Evolutionary conservation across 2,113 vertebrate genomes (phyloP).

Genomic region (Gasterosteus nipponicus): DNA sequence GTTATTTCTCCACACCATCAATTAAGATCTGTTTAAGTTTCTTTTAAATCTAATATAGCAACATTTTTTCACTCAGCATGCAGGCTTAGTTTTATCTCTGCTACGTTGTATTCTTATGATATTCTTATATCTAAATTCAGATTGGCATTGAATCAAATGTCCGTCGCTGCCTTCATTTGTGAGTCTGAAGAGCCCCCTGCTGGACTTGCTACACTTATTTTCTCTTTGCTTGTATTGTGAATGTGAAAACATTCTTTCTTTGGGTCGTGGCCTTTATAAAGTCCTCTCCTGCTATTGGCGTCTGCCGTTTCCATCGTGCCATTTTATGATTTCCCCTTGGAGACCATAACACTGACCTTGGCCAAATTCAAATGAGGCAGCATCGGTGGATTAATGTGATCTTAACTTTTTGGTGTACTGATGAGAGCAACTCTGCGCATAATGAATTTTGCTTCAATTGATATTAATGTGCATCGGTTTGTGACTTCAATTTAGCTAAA

Average conservation of each 20-base stretch:
- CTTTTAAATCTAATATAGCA: conserved; percentile 30
- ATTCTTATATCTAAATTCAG: conserved; percentile 48
- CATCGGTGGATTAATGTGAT: conserved; percentile 48
- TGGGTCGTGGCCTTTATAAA: conserved; percentile 42
- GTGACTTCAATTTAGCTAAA: conserved; percentile 55
- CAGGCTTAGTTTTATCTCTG: conserved; percentile 47
- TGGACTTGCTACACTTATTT: conserved; percentile 52
- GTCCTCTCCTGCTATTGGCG: conserved; percentile 26
- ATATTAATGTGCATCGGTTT: conserved; percentile 60
- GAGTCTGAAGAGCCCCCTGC: conserved; percentile 76
- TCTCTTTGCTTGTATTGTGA: conserved; percentile 17
- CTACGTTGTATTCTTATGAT: conserved; percentile 29
- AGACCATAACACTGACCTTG: conserved; percentile 56
- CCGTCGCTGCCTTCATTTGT: conserved; percentile 63
- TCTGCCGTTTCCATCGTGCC: conserved; percentile 40
- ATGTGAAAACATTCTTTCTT: conserved; percentile 43
- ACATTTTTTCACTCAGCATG: conserved; percentile 41
- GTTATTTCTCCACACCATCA: conserved; percentile 30
- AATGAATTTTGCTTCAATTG: conserved; percentile 55
- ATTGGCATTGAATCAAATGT: conserved; percentile 29
- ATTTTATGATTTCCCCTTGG: conserved; percentile 48
- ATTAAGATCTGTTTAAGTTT: conserved; percentile 38
- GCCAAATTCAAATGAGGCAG: conserved; percentile 58
- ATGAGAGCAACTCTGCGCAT: conserved; percentile 36
- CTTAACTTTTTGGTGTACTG: conserved; percentile 42